Conservation (phyloP, 2,113 vertebrate species). For the Thunnus thynnus region DNA sequence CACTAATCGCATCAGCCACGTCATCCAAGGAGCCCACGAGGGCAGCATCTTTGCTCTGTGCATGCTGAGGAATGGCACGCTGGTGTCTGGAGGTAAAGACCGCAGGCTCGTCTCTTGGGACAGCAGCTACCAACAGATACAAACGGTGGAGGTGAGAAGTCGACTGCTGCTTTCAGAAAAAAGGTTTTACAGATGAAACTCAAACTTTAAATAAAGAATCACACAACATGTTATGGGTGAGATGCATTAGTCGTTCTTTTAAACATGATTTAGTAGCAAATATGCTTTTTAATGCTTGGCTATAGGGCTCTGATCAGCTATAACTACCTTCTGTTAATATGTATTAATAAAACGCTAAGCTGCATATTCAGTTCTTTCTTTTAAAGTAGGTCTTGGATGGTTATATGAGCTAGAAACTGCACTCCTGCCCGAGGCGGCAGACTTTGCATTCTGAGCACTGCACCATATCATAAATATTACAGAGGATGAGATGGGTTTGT, state of each 20-base stretch:
- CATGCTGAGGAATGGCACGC: slow-evolving; percentile 93
- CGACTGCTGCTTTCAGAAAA: too few relatives aligned
- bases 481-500: slow-evolving; percentile 34
- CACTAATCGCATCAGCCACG: slow-evolving; percentile 95
- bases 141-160: slow-evolving; percentile 90
- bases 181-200: too few relatives aligned
- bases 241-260: neutral
- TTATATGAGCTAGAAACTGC: slow-evolving; percentile 37
- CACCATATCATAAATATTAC: slow-evolving; percentile 60
- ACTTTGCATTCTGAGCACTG: slow-evolving; percentile 32
- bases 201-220: neutral
- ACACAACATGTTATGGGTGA: neutral
- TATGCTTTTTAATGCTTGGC: neutral
- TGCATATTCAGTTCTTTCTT: slow-evolving; percentile 11
- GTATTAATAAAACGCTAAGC: slow-evolving; percentile 36
- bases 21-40: slow-evolving; percentile 94
- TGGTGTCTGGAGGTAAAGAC: slow-evolving; percentile 97
- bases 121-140: slow-evolving; percentile 92
- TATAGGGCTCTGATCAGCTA: neutral
- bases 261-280: too few relatives aligned
- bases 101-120: slow-evolving; percentile 95
- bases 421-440: slow-evolving; percentile 15
- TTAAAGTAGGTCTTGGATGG: slow-evolving; percentile 34
- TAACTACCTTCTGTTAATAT: neutral
- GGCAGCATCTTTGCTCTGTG: slow-evolving; percentile 97